Base-by-base conservation (phyloP, 2,113 vertebrate genomes). In the Riparia riparia region DNA sequence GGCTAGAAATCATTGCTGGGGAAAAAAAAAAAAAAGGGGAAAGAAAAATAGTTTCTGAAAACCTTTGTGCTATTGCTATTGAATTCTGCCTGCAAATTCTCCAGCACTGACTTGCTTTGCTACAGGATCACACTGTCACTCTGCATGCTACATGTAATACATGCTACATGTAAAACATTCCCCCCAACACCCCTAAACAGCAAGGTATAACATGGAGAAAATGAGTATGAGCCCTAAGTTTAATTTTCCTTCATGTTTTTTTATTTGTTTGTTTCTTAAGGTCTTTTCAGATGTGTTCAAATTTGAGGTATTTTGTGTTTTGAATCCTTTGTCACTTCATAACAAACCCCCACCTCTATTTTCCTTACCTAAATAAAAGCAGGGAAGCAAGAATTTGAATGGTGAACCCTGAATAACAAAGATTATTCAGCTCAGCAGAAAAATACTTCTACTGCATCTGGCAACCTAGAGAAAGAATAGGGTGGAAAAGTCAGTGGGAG, bases 31-130 rank as follows among this genome's bases (percentile, higher is more conserved):
- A 31, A 34, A 39, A 12, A 34, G 15, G 1, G 21, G 13, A 32
- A 89, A 73, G 45, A 92, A 96, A 96, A 96, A 95, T 51, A 86
- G 66, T 90, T 94, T 91, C 85, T 94, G 86, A 96, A 95, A 96
- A 82, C 56, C 92, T 96, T 94, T 96, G 77, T 94, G 79, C 63
- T 91, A 61, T 72, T 94, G 79, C 63, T 91, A 61, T 72, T 77
- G 66, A 97, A 96, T 97, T 96, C 91, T 95, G 83, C 72, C 92
- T 91, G 80, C 81, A 87, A 93, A 95, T 90, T 93, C 82, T 81
- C 72, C 54, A 94, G 42, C 82, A 69, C 1, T 37, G 51, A 70
- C 82, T 79, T 6, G 14, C 74, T 92, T 86, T 93, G 69, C 69
- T 74, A 44, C 20, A 72, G 53, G 37, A 90, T 22, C 39, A 22